phyloP scores from a whole-genome alignment of 2,797 vertebrate species.

The Semaprochilodus insignis region DNA sequence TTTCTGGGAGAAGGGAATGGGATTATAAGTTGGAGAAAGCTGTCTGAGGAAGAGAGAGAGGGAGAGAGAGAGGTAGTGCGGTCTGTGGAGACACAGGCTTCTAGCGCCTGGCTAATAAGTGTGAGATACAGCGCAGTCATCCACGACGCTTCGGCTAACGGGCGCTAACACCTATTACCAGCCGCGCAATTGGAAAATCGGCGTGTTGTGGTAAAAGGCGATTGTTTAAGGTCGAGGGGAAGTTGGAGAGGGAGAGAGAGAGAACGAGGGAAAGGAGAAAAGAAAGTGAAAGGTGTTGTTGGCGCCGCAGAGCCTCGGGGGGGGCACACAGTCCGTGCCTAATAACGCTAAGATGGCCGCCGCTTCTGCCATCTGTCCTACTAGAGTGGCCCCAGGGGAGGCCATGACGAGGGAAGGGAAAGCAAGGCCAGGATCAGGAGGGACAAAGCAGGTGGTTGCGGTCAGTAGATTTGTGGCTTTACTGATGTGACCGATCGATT shows the following conservation, averaged over 20 bases:
- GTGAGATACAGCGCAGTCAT: slow-evolving; percentile 70
- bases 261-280: slow-evolving; percentile 51
- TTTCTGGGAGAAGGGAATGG: slow-evolving; percentile 8
- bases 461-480: neutral
- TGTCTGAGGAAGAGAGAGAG: slow-evolving; percentile 1
- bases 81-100: slow-evolving; percentile 61
- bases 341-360: slow-evolving; percentile 35
- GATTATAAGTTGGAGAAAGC: slow-evolving; percentile 25
- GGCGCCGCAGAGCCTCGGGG: neutral
- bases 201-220: slow-evolving; percentile 48
- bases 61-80: slow-evolving; percentile 54
- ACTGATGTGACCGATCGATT: neutral
- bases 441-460: neutral
- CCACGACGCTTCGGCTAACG: slow-evolving; percentile 65
- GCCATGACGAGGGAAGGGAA: neutral
- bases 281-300: slow-evolving; percentile 36
- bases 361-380: slow-evolving; percentile 52
- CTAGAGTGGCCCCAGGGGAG: slow-evolving; percentile 17
- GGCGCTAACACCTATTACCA: slow-evolving; percentile 76
- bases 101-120: slow-evolving; percentile 76
- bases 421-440: neutral
- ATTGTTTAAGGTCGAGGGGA: slow-evolving; percentile 56
- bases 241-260: slow-evolving; percentile 59
- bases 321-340: neutral
- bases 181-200: slow-evolving; percentile 58